Evolutionary conservation across 2,888 invertebrate genomes (phyloP).

Genomic region (Chymomyza procnemis): DNA sequence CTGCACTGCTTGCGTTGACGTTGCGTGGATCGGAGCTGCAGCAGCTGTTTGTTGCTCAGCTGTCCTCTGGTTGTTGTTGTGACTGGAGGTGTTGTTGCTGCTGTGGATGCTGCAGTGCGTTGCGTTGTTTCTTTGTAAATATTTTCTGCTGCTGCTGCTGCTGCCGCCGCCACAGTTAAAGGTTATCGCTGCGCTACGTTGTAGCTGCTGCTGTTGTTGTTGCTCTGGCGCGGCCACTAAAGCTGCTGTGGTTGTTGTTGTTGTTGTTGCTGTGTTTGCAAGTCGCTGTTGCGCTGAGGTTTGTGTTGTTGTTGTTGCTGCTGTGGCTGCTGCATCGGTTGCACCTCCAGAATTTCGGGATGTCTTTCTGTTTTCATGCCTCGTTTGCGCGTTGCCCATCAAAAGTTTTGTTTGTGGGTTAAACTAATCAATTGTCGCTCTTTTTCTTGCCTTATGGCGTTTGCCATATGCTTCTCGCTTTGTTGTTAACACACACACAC

Average conservation of each 20-base stretch:
- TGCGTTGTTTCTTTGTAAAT: neutral
- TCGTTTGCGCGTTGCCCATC: conserved; percentile 41
- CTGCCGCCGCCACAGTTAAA: conserved; percentile 22
- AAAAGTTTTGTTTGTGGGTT: conserved; percentile 17
- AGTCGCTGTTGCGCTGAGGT: neutral
- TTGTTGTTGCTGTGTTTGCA: neutral
- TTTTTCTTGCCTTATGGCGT: neutral
- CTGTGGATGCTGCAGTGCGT: conserved; percentile 10
- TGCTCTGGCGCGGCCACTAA: neutral
- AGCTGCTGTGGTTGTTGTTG: conserved; percentile 1
- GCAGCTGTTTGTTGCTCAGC: conserved; percentile 6
- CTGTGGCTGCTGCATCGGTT: conserved; percentile 16
- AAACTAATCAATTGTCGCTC: conserved; percentile 26
- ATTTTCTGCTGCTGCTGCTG: conserved; percentile 12
- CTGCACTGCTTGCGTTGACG: neutral
- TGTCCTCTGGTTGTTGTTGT: too few species aligned
- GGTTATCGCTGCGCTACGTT: conserved; percentile 18
- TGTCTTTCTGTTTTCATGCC: conserved; percentile 32
- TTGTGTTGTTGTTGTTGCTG: neutral
- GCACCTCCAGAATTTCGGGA: conserved; percentile 31
- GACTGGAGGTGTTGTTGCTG: too few species aligned
- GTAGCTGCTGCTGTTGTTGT: neutral
- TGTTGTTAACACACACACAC: neutral
- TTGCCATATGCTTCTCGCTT: neutral
- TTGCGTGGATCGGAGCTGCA: conserved; percentile 7